phyloP scores from a whole-genome alignment of 2,113 vertebrate genomes.

The Oreotrochilus melanogaster region DNA sequence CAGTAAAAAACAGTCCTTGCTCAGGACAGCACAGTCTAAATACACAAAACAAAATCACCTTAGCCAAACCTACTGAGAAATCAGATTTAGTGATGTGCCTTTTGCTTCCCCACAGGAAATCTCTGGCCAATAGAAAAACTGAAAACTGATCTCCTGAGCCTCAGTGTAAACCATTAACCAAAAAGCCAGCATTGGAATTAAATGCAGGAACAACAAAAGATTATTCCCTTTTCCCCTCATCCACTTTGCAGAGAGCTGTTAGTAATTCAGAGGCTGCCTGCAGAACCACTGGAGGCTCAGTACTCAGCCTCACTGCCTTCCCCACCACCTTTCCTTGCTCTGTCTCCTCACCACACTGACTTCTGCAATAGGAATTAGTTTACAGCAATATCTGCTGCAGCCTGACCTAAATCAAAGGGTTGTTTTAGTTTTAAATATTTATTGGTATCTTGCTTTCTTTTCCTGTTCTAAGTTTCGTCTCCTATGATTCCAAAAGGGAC shows the following conservation, averaged over 20 bases:
- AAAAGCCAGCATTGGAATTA: background rate
- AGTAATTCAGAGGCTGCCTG: background rate
- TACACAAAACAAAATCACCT: background rate
- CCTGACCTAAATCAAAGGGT: background rate
- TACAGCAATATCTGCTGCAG: constrained; percentile 12
- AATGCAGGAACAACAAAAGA: background rate
- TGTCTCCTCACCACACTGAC: background rate
- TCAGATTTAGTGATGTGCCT: background rate
- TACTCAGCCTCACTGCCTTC: background rate
- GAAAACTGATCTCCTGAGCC: background rate
- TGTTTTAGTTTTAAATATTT: background rate
- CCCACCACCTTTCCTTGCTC: background rate
- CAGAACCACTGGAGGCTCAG: background rate
- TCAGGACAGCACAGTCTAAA: background rate
- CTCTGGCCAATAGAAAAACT: background rate
- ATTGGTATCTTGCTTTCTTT: background rate
- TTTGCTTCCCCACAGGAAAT: background rate
- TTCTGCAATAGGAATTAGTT: constrained; percentile 3
- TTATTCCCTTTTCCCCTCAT: background rate
- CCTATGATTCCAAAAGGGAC: background rate
- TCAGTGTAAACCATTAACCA: background rate
- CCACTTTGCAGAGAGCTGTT: background rate
- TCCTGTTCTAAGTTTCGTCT: background rate
- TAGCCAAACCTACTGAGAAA: fast-evolving
- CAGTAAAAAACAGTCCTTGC: background rate